Base-by-base conservation (phyloP, 2,888 invertebrate genomes). In the Phasia obesa region DNA sequence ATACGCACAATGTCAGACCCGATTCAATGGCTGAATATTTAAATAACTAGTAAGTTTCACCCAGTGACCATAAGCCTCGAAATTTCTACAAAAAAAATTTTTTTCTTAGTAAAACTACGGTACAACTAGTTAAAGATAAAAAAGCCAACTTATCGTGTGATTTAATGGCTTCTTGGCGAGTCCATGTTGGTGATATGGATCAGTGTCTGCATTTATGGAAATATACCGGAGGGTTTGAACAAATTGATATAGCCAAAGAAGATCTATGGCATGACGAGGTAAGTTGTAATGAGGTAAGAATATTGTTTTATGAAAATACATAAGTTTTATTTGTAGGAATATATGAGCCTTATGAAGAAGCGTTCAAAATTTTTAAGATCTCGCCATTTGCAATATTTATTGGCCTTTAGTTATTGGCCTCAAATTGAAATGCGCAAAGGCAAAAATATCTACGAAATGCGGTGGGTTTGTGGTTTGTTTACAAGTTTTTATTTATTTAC, bases 341-440 rank as follows among this genome's bases (percentile, higher is more conserved):
- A 95, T 89, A 92, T 94, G 84, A 93, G 93, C 67, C 92, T 97
- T 81, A 93, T 95, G 88, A 94, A 94, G 79, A 97, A 97, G 89
- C 94, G 96, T 84, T 95, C 96, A 2, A 94, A 94, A 88, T 94
- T 94, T 86, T 93, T 98, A 65, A 93, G 98, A 80, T 96, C 97
- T 0, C 94, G 99, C 76, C 97, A 97, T 90, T 93, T 97, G 88
- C 98, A 99, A 91, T 98, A 99, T 91, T 92, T 99, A 83, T 93
- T 99, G 84, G 96, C 98, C 25, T 99, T 99, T 92, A 98, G 98
- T 92, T 99, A 98, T 91, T 99, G 99, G 99, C 98, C 98, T 15
- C 94, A 95, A 76, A 94, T 96, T 27, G 93, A 94, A 84, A 94
- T 95, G 27, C 93, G 98, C 31, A 91, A 93, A 0, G 93, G 94